Evolutionary conservation across 2,888 invertebrate species (phyloP).

Genomic region (Dolomedes plantarius): DNA sequence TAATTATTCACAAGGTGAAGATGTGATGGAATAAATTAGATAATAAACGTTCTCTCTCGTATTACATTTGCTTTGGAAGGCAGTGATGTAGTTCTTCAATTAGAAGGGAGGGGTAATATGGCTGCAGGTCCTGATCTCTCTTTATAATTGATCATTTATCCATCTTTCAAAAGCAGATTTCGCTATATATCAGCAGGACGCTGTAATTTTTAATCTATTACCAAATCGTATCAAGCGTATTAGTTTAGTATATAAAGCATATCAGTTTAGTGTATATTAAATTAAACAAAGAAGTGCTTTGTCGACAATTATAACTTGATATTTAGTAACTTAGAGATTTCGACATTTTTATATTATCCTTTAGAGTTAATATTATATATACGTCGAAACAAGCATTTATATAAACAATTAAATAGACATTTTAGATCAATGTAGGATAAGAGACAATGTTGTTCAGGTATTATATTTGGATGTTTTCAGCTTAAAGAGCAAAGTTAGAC

Average conservation of each 20-base stretch:
- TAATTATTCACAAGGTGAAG: constrained; percentile 68
- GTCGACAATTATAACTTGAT: too few species aligned
- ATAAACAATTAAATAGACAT: too few species aligned
- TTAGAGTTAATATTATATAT: too few species aligned
- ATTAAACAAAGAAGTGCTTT: too few species aligned
- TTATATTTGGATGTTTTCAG: too few species aligned
- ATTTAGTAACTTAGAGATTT: too few species aligned
- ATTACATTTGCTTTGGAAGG: constrained; percentile 21
- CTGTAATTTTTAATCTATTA: neutral
- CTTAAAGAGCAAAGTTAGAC: too few species aligned
- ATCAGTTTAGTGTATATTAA: too few species aligned
- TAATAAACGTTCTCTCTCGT: constrained; percentile 41
- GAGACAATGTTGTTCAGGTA: too few species aligned
- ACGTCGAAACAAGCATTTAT: too few species aligned
- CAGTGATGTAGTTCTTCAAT: neutral
- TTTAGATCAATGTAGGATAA: too few species aligned
- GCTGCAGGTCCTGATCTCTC: constrained; percentile 6
- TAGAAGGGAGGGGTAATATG: constrained; percentile 3
- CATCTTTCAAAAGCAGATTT: neutral
- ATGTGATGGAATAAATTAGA: constrained; percentile 66
- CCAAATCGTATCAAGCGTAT: neutral
- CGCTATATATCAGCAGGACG: neutral
- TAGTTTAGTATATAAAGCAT: neutral
- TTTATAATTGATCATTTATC: constrained; percentile 16
- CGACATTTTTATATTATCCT: too few species aligned